phyloP scores from a whole-genome alignment of 2,888 invertebrate genomes.

The Drosophila ustulata region DNA sequence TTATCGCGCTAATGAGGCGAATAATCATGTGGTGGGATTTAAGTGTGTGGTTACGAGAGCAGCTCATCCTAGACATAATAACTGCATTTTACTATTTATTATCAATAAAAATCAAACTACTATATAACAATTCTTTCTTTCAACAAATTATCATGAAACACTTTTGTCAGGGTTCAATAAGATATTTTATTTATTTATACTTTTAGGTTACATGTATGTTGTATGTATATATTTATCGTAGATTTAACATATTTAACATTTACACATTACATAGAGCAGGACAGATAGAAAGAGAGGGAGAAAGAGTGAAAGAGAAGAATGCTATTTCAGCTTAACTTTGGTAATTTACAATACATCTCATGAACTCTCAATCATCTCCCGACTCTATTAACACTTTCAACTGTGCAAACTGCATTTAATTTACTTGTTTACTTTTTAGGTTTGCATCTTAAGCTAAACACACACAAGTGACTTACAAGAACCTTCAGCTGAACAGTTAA shows the following conservation, averaged over 20 bases:
- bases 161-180: slow-evolving; percentile 65
- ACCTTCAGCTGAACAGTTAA: slow-evolving; percentile 65
- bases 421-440: slow-evolving; percentile 10
- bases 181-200: slow-evolving; percentile 64
- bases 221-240: slow-evolving; percentile 42
- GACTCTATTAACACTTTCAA: slow-evolving; percentile 40
- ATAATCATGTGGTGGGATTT: slow-evolving; percentile 30
- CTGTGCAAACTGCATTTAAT: slow-evolving; percentile 18
- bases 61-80: not conserved
- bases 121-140: not conserved
- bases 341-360: slow-evolving; percentile 44
- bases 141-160: not conserved
- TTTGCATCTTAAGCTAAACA: slow-evolving; percentile 46
- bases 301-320: slow-evolving; percentile 8
- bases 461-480: slow-evolving; percentile 47
- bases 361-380: slow-evolving; percentile 31
- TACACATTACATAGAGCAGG: slow-evolving; percentile 57
- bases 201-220: slow-evolving; percentile 55
- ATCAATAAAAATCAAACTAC: not conserved
- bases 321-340: slow-evolving; percentile 26
- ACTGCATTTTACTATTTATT: slow-evolving; percentile 4
- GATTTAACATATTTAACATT: slow-evolving; percentile 70
- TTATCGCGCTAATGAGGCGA: slow-evolving; percentile 60
- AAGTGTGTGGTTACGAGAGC: slow-evolving; percentile 14
- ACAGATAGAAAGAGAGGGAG: slow-evolving; percentile 21